Percentiles rank a stretch among this genome's conserved stretches.
Conservation (phyloP, 2,888 invertebrate species). For the Tenodera sinensis region DNA sequence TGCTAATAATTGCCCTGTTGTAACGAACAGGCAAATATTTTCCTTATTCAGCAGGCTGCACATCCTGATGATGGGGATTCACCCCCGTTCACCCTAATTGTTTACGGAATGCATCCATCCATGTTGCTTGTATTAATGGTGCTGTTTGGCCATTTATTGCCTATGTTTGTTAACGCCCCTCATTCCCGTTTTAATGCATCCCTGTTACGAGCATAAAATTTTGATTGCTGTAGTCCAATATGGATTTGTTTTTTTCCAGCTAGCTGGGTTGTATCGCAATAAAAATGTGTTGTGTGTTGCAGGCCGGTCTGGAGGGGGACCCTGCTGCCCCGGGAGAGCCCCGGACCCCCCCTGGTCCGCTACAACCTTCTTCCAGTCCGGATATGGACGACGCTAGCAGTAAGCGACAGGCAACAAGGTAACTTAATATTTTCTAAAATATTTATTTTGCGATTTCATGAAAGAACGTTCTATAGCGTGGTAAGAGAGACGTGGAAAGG, state of each 20-base stretch:
- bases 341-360: conserved; percentile 28
- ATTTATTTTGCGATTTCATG: too few species aligned
- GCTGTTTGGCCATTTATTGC: neutral
- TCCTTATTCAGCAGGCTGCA: too few species aligned
- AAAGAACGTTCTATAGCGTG: too few species aligned
- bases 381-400: conserved; percentile 64
- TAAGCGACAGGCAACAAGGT: conserved; percentile 68
- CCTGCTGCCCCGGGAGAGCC: conserved; percentile 26
- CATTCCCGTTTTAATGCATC: neutral
- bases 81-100: too few species aligned
- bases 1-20: too few species aligned
- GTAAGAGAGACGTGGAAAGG: too few species aligned
- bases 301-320: conserved; percentile 30
- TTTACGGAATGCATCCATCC: too few species aligned
- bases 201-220: neutral
- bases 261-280: neutral
- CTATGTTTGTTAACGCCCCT: too few species aligned
- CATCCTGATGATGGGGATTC: too few species aligned
- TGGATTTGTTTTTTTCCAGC: neutral
- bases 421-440: conserved; percentile 12
- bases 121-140: neutral
- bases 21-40: too few species aligned
- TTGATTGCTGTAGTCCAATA: neutral
- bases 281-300: neutral
- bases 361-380: conserved; percentile 27